phyloP scores from a whole-genome alignment of 2,113 vertebrate genomes.

The Cichladusa arquata region DNA sequence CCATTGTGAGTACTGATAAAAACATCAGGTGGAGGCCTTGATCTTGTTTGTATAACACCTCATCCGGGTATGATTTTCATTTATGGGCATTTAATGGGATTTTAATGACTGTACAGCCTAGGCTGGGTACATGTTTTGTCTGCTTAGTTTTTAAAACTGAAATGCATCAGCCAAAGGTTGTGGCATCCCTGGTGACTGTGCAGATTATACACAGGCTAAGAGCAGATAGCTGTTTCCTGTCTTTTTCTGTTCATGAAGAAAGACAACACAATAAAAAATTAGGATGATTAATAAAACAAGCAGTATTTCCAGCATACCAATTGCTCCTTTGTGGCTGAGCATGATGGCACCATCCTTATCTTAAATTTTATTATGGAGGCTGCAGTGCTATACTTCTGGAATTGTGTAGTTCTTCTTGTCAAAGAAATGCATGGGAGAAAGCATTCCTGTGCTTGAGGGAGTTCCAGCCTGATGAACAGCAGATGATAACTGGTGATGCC shows the following conservation, averaged over 20 bases:
- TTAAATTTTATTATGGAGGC: neutral
- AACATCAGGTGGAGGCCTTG: neutral
- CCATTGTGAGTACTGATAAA: neutral
- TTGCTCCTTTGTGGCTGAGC: neutral
- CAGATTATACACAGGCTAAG: neutral
- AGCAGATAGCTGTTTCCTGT: neutral
- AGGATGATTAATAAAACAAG: neutral
- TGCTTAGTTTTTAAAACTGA: neutral
- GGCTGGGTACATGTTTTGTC: neutral
- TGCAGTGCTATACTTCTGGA: neutral
- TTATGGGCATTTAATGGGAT: neutral
- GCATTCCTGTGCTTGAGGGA: neutral
- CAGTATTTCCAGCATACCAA: neutral
- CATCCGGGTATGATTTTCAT: neutral
- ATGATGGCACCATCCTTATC: neutral
- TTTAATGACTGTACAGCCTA: neutral
- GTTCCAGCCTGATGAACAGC: neutral
- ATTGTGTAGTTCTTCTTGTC: neutral
- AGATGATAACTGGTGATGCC: neutral
- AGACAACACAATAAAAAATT: neutral
- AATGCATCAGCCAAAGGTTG: neutral
- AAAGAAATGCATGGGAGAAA: neutral
- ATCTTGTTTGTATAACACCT: neutral
- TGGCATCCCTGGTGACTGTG: neutral
- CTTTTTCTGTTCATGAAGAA: neutral